These are phyloP conservation scores for Blastobasis lacticolella DNA, from an alignment of 2,888 invertebrate genomes.

Conservation along the genomic window DNA sequence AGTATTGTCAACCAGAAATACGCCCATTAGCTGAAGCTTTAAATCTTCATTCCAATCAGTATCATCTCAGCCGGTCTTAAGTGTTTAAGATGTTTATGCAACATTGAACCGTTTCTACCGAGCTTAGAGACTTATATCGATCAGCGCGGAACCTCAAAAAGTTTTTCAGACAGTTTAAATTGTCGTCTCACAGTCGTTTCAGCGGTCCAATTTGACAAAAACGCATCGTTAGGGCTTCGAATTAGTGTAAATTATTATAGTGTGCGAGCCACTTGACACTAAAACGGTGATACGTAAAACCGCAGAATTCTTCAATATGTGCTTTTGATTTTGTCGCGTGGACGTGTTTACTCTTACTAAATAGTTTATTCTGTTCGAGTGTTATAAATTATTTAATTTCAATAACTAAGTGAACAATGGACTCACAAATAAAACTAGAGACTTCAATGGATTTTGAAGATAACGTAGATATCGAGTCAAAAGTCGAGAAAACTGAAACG, in stretches of 20 bases:
- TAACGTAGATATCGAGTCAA: constrained; percentile 18
- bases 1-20: constrained; percentile 62
- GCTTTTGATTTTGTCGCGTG: constrained; percentile 14
- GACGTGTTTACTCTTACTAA: constrained; percentile 18
- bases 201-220: constrained; percentile 66
- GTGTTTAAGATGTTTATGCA: neutral
- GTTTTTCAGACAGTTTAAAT: constrained; percentile 63
- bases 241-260: constrained; percentile 57
- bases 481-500: constrained; percentile 39
- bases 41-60: constrained; percentile 63
- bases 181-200: constrained; percentile 49
- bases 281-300: constrained; percentile 13
- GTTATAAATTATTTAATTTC: neutral
- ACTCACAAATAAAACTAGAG: constrained; percentile 4
- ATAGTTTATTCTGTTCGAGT: neutral
- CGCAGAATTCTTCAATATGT: constrained; percentile 24
- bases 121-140: neutral
- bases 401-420: neutral
- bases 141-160: constrained; percentile 15
- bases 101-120: neutral
- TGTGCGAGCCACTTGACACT: constrained; percentile 24
- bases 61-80: constrained; percentile 29
- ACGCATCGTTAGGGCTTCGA: constrained; percentile 57
- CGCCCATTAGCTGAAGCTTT: constrained; percentile 68
- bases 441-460: constrained; percentile 38